A percentile compares a stretch with the other conserved stretches of the same genome.
Conservation (phyloP, 2,113 vertebrate species). For the Nibea coibor region DNA sequence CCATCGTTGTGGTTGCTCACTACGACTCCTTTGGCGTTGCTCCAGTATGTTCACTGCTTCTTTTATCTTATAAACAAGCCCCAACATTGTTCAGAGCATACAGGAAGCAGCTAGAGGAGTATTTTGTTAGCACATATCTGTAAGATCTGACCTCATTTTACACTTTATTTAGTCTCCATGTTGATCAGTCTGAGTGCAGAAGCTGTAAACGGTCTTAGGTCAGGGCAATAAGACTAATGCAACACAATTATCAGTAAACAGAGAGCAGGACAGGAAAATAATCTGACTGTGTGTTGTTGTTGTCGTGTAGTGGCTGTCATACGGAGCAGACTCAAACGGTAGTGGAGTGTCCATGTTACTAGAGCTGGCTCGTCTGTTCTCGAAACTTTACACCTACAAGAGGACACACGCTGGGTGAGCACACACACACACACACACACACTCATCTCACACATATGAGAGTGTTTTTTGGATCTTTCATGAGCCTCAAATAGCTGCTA, state of each 20-base stretch:
- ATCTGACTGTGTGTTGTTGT: conserved; percentile 35
- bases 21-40: conserved; percentile 97
- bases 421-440: no score
- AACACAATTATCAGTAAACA: neutral
- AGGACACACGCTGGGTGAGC: conserved; percentile 94
- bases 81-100: neutral
- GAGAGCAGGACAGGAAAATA: neutral
- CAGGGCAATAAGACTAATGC: neutral
- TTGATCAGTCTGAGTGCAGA: neutral
- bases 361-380: conserved; percentile 96
- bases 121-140: neutral
- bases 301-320: conserved; percentile 91
- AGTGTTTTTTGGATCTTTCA: neutral
- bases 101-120: neutral
- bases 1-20: conserved; percentile 95
- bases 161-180: neutral
- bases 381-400: conserved; percentile 97
- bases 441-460: no score
- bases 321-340: conserved; percentile 95
- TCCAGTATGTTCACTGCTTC: conserved; percentile 83
- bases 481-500: neutral
- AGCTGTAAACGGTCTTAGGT: neutral
- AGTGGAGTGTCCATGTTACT: conserved; percentile 93
- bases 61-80: neutral
- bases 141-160: neutral